phyloP scores from a whole-genome alignment of 2,888 invertebrate species.

The Periphyllus acericola region DNA sequence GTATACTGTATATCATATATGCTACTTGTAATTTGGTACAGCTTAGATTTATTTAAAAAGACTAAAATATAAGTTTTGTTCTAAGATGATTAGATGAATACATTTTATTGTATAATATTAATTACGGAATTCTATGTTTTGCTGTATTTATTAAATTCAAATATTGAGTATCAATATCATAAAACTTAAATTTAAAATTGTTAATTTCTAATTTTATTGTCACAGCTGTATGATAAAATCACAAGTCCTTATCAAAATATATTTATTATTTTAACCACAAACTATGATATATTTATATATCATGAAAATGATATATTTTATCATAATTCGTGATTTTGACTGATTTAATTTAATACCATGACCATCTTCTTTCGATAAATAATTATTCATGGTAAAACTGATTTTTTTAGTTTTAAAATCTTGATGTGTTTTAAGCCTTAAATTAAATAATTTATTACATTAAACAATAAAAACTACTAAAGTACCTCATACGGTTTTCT shows the following conservation, averaged over 20 bases:
- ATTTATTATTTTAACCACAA: not conserved
- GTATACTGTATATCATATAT: not conserved
- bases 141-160: not conserved
- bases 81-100: not conserved
- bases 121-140: not conserved
- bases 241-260: not conserved
- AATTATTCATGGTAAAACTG: not conserved
- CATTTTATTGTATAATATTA: not conserved
- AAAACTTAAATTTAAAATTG: conserved; percentile 15
- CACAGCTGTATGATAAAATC: conserved; percentile 13
- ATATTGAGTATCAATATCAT: not conserved
- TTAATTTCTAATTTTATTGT: conserved; percentile 29
- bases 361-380: not conserved
- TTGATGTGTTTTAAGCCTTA: not conserved
- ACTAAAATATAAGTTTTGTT: not conserved
- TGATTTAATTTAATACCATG: not conserved
- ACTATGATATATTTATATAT: too few species aligned
- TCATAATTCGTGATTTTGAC: too few species aligned
- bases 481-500: not conserved
- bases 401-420: not conserved
- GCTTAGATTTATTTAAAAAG: not conserved
- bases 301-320: too few species aligned
- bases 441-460: not conserved
- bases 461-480: not conserved
- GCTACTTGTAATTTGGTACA: not conserved